Conservation (phyloP, 1,140 invertebrate species). For the Drosophila mauritiana region DNA sequence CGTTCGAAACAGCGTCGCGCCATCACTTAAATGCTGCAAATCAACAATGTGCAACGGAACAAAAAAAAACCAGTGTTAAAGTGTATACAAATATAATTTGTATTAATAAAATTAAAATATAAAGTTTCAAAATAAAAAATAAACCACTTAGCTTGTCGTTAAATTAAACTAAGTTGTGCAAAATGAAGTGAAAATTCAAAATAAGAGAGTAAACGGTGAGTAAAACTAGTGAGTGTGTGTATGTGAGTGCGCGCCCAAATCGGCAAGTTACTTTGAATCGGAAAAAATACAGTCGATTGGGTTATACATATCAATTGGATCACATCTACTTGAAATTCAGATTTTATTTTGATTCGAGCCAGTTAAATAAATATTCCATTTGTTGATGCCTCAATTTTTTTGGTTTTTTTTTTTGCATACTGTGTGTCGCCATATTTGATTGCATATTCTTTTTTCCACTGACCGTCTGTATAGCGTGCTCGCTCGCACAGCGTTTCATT, state of each 20-base stretch:
- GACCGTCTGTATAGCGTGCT: slow-evolving; percentile 36
- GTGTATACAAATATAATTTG: slow-evolving; percentile 44
- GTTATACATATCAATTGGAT: background rate
- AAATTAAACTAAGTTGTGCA: slow-evolving; percentile 45
- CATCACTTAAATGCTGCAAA: slow-evolving; percentile 19
- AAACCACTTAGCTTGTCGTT: slow-evolving; percentile 33
- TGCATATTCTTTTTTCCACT: slow-evolving; percentile 55
- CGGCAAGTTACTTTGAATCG: slow-evolving; percentile 7
- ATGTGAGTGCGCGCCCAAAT: slow-evolving; percentile 62
- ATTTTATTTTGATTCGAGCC: slow-evolving; percentile 6
- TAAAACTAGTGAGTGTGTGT: slow-evolving; percentile 26
- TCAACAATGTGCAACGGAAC: slow-evolving; percentile 58
- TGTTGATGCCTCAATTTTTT: slow-evolving; percentile 39
- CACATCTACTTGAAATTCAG: background rate
- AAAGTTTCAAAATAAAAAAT: slow-evolving; percentile 15
- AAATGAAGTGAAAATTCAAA: slow-evolving; percentile 54
- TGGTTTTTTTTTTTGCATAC: slow-evolving; percentile 62
- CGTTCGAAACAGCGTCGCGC: slow-evolving; percentile 46
- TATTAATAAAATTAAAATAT: slow-evolving; percentile 19
- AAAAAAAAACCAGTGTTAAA: slow-evolving; percentile 39
- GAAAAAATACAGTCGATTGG: background rate
- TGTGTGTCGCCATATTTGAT: slow-evolving; percentile 80
- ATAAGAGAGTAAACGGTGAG: slow-evolving; percentile 54
- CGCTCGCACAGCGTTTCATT: slow-evolving; percentile 46
- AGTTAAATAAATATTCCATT: slow-evolving; percentile 38